These are phyloP conservation scores for Calameuta idolon DNA, from an alignment of 2,888 invertebrate genomes.

Conservation along the genomic window DNA sequence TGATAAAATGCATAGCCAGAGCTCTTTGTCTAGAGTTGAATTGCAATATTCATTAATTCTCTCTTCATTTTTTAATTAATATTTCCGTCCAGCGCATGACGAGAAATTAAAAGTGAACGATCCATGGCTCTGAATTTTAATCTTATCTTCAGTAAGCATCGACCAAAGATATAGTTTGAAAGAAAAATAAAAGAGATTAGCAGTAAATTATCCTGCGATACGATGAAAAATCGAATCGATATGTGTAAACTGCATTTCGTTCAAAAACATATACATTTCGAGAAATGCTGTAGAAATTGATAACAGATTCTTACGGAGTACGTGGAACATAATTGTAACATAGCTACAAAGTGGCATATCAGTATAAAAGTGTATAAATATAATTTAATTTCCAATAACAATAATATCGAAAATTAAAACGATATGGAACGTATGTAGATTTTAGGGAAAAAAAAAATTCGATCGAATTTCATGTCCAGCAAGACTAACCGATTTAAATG, in stretches of 20 bases:
- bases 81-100: background rate
- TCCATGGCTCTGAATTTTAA: background rate
- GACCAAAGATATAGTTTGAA: constrained; percentile 10
- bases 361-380: background rate
- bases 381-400: background rate
- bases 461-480: background rate
- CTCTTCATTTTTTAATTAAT: background rate
- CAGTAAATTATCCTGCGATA: background rate
- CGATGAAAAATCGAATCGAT: background rate
- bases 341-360: background rate
- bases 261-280: background rate
- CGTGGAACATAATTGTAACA: background rate
- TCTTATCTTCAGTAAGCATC: background rate
- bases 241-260: background rate
- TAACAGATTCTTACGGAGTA: background rate
- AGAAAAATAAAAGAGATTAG: background rate
- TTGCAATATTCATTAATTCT: background rate
- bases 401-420: background rate
- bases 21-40: background rate
- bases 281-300: background rate
- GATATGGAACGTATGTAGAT: background rate
- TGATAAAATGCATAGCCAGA: background rate
- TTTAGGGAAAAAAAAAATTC: background rate
- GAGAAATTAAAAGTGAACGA: background rate
- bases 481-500: background rate